Evolutionary conservation across 1,140 invertebrate genomes (phyloP), one percentile per base, ranked within the genome.

Genomic region (Oscheius sp.): DNA sequence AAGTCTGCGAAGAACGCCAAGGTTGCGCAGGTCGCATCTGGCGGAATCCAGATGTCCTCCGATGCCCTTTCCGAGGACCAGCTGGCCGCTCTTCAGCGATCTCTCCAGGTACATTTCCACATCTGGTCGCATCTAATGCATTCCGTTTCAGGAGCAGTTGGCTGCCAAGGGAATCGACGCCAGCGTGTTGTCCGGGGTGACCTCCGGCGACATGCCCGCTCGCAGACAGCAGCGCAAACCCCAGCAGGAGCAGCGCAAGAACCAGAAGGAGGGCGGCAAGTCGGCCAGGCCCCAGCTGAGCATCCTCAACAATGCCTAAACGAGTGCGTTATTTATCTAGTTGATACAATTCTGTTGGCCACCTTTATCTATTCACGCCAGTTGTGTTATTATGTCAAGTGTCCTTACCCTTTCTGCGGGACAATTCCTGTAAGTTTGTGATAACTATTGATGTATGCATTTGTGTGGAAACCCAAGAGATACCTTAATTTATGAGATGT

Each of bases 1-100:
- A 68, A 74, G 7, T 18, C 55, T 3, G 49, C 64, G 49, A 55
- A 55, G 49, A 55, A 55, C 23, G 23, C 49, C 49, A 55, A 55
- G 23, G 49, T 55, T 7, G 68, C 68, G 18, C 69, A 78, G n/a
- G 80, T 78, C 15, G 75, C 70, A 15, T 65, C 72, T 4, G 76
- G 76, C 28, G 80, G 80, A 32, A 74, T 80, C 31, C 66, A 79
- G 23, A 79, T 84, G 68, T 58, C 80, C 58, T 84, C 81, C 1
- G 76, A 84, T n/a, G 71, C 49, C 28, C 68, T 82, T 10, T 78
- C 79, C 26, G 75, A 77, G 28, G 81, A 84, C 26, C 79, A 80
- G 35, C 69, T 82, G 2, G 81, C 80, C 26, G 81, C 77, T 20
- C 70, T 82, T 58, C 80, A 82, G 45, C 71, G 73, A 15, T 36